Evolutionary conservation across 2,888 invertebrate species (phyloP), one percentile per base, ranked within the genome.

Genomic region (Noctua janthe): DNA sequence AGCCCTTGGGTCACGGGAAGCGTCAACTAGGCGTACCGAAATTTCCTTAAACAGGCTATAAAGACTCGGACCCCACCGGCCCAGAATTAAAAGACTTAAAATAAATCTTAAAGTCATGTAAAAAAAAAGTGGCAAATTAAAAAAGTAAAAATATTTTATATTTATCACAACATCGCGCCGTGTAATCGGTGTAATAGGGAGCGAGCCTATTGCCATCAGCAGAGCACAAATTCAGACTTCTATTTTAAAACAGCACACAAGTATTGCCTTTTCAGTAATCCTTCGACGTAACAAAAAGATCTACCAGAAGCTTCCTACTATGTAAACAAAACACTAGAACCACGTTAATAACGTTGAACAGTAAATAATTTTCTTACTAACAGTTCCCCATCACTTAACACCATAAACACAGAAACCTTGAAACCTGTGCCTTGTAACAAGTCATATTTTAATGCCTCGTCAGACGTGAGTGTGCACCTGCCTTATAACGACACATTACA

Each of bases 321-420:
- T 66, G 54, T 81, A 73, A 64, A 71, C n/a, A 49, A 72, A 71
- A 54, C 10, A 13, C 49, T 56, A 66, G 1, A 64, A 81, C 56
- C 13, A 59, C 35, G 62, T 29, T 64, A 15, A 56, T 62, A 76
- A 69, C 11, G 29, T 49, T 5, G 54, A 76, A 78, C 79, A 71
- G 78, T 83, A 29, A 83, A 82, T 43, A 83, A 29, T 67, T 67
- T 67, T 47, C 66, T 29, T 1, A 49, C 67, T 62, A 80, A 80
- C n/a, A 69, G 66, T 69, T 0, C 7, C 15, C 35, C 35, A 62
- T 81, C 64, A 76, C 47, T 49, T 39, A 49, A 51, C 15, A 39
- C 51, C 29, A 59, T 82, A 75, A 78, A 74, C 74, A 85, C 66
- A 77, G n/a, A 83, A 74, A 78, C 74, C 67, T 64, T 71, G 43